phyloP scores from a whole-genome alignment of 2,888 invertebrate species.

The Tetrapedia diversipes region DNA sequence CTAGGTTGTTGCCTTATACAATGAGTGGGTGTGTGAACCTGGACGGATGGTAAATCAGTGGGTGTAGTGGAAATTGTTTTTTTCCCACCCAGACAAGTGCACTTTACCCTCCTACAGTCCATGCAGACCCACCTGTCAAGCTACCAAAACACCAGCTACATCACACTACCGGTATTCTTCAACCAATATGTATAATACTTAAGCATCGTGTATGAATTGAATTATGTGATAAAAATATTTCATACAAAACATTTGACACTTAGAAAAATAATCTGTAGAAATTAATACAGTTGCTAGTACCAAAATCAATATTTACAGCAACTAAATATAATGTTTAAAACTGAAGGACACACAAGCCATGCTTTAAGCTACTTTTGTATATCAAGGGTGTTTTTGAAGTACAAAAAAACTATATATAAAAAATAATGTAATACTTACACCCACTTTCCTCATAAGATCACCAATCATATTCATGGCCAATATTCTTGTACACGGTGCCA shows the following conservation, averaged over 20 bases:
- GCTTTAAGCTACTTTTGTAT: constrained; percentile 57
- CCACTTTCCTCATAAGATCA: constrained; percentile 97
- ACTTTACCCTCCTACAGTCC: constrained; percentile 88
- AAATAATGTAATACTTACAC: constrained; percentile 88
- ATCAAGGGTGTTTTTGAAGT: constrained; percentile 11
- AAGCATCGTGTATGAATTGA: not conserved
- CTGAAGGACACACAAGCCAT: constrained; percentile 58
- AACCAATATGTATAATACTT: constrained; percentile 17
- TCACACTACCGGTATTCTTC: constrained; percentile 67
- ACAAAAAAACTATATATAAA: constrained; percentile 6
- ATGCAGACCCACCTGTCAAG: constrained; percentile 90
- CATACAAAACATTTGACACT: not conserved
- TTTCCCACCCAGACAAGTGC: constrained; percentile 84
- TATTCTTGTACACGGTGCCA: constrained; percentile 92
- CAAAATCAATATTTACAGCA: constrained; percentile 31
- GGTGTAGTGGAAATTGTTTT: constrained; percentile 73
- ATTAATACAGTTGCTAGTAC: constrained; percentile 17
- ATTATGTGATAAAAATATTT: not conserved
- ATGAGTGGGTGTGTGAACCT: constrained; percentile 75
- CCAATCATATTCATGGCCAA: constrained; percentile 98
- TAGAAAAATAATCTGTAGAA: not conserved
- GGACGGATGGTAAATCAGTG: constrained; percentile 71
- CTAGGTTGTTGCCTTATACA: constrained; percentile 79
- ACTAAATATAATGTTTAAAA: constrained; percentile 22
- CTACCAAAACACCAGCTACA: constrained; percentile 87